Conservation (phyloP, 2,797 vertebrate species). For the Hirundo rustica region DNA sequence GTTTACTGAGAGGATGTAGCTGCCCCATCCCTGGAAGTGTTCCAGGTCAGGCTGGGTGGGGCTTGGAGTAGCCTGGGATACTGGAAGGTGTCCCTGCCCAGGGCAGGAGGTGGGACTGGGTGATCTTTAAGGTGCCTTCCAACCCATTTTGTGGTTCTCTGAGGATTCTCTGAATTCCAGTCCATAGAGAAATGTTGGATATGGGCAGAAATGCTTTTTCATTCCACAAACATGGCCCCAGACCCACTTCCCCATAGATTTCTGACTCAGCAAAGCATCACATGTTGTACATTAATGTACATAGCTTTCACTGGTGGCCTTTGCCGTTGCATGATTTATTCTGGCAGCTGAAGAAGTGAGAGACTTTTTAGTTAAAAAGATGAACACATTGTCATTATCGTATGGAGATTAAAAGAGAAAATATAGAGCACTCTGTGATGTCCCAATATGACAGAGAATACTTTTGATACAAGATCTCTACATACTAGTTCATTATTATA, state of each 20-base stretch:
- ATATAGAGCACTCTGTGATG: background rate
- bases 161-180: background rate
- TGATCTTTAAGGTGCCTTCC: background rate
- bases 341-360: background rate
- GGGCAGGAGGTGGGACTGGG: too few species aligned
- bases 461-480: background rate
- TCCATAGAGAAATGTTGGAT: background rate
- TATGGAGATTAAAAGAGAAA: background rate
- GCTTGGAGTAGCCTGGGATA: fast-evolving
- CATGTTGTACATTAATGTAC: background rate
- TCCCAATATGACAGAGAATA: background rate
- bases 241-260: background rate
- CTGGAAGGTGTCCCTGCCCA: background rate
- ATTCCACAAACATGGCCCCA: background rate
- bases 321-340: background rate
- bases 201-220: background rate
- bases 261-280: background rate
- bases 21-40: background rate
- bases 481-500: background rate
- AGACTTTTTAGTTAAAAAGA: background rate
- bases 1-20: background rate
- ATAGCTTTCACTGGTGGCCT: background rate
- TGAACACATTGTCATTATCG: background rate
- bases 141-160: background rate
- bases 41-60: fast-evolving